Conservation (phyloP, 2,797 vertebrate genomes). For the Cottoperca gobio region DNA sequence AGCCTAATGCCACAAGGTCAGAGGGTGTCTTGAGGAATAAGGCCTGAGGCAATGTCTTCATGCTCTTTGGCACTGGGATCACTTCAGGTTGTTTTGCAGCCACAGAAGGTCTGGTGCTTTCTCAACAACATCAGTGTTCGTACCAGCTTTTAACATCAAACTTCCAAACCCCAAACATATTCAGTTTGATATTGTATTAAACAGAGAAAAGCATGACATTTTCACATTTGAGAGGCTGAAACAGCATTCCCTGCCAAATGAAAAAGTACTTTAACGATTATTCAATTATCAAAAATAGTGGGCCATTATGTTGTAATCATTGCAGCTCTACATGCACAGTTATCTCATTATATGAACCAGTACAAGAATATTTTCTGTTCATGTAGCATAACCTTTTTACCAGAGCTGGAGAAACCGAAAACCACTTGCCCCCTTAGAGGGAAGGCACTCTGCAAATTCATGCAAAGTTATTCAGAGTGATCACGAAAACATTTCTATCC, state of each 20-base stretch:
- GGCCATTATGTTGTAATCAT: too few species aligned
- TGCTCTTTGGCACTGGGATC: constrained; percentile 68
- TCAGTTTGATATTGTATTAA: too few species aligned
- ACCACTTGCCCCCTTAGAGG: not conserved
- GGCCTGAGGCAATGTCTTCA: not conserved
- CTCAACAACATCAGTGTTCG: not conserved
- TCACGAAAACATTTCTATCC: not conserved
- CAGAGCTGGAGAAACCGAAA: not conserved
- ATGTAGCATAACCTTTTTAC: not conserved
- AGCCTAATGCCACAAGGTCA: not conserved
- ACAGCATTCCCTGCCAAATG: too few species aligned
- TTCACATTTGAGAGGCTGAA: too few species aligned
- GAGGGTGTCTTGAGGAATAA: not conserved
- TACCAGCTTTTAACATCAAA: not conserved
- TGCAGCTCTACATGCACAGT: too few species aligned
- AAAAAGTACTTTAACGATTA: too few species aligned
- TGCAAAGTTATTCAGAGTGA: not conserved
- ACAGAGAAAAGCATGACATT: too few species aligned
- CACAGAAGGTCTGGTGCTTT: not conserved
- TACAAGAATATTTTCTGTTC: not conserved
- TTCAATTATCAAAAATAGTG: too few species aligned
- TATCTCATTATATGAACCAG: not conserved
- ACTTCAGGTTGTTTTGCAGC: constrained; percentile 1
- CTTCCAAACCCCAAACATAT: too few species aligned
- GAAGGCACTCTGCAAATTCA: not conserved